These are phyloP conservation scores for Laspeyria flexula DNA, from an alignment of 2,888 invertebrate species.

Conservation along the genomic window DNA sequence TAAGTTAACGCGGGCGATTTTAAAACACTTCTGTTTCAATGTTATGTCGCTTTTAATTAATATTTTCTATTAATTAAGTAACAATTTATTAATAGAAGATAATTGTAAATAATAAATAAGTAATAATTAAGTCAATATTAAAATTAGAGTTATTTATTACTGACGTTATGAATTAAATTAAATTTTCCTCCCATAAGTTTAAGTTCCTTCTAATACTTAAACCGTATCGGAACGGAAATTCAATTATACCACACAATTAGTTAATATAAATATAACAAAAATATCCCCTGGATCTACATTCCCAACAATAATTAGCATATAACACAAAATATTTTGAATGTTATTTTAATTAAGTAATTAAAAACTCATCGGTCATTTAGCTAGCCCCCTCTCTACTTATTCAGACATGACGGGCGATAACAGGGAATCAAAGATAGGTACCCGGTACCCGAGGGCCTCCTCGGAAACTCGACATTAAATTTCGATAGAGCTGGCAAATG, in stretches of 20 bases:
- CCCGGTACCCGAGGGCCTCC: too few species aligned
- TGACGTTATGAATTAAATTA: neutral
- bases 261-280: constrained; percentile 11
- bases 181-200: neutral
- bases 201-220: neutral
- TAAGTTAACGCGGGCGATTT: too few species aligned
- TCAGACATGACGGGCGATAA: too few species aligned
- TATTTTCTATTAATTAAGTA: too few species aligned
- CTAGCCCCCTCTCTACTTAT: neutral
- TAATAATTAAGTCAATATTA: neutral
- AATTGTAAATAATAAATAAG: too few species aligned
- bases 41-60: too few species aligned
- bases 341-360: constrained; percentile 38
- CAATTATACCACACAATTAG: constrained; percentile 14
- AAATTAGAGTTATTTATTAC: neutral
- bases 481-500: too few species aligned
- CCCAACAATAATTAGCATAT: constrained; percentile 33
- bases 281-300: constrained; percentile 9
- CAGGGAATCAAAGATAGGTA: too few species aligned
- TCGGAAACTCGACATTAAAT: too few species aligned
- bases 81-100: too few species aligned
- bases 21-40: too few species aligned
- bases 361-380: constrained; percentile 37
- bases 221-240: constrained; percentile 9
- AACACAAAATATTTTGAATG: constrained; percentile 44